Base-by-base conservation (phyloP, 2,113 vertebrate genomes). In the Electrona antarctica region DNA sequence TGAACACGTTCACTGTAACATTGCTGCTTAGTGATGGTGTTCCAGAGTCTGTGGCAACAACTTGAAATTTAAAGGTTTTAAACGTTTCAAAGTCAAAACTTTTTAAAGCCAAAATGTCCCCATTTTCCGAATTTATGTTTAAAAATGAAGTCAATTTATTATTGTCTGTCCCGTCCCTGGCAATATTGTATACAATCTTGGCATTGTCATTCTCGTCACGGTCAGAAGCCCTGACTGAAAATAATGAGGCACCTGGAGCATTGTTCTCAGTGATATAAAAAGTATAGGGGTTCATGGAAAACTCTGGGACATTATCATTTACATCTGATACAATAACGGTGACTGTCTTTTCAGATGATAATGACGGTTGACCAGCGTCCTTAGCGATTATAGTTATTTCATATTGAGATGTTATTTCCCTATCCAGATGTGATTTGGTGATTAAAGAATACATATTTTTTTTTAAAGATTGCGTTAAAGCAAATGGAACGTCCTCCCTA, bases 261-360 rank as follows among this genome's bases (percentile, higher is more conserved):
- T 92, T 93, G 58, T 90, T 91, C 78, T 93, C 92, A 46, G 41
- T 21, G 12, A 90, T 14, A 56, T 87, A 90, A 48, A 87, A 74
- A 0, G 14, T 74, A 51, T 85, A 79, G 7, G 85, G 68, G 12
- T 49, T 73, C 3, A 74, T 7, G 4, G 56, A 50, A 68, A 90
- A 90, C 46, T 52, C 50, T n/a, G 89, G 89, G 8, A 58, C 81
- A 51, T 93, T 93, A n/a, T 93, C 92, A 58, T 93, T 93, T 29
- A 85, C 68, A 78, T 90, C 92, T 14, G 89, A 92, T 6, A 93
- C 45, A 0, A 15, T 47, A 8, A 93, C 89, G 21, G 28, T 88
- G 41, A 93, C 71, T 12, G 76, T 86, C 70, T 88, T 90, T 62
- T 82, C 64, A 50, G 87, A 84, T 57, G 82, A 87, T 1, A 91